These are phyloP conservation scores for Piscicola geometra DNA, from an alignment of 2,888 invertebrate species.

Conservation along the genomic window DNA sequence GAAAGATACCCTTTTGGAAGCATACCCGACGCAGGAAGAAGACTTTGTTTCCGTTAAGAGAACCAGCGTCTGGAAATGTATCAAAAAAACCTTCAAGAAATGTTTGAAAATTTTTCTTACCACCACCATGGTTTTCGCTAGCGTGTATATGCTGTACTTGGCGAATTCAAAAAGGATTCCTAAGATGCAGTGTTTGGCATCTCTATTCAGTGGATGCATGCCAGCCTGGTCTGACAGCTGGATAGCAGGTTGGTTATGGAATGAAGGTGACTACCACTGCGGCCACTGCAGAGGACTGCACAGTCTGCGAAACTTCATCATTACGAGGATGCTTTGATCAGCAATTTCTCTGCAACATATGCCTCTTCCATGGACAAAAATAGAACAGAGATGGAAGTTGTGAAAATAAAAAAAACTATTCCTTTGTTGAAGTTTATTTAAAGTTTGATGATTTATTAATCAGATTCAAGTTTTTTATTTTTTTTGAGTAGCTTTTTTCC, in stretches of 20 bases:
- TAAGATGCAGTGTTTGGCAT: not conserved
- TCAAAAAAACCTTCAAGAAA: not conserved
- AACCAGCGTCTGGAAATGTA: not conserved
- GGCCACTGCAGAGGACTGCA: slow-evolving; percentile 12
- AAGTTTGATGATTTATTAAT: not conserved
- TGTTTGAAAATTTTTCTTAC: not conserved
- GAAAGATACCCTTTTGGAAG: not conserved
- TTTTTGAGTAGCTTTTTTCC: slow-evolving; percentile 29
- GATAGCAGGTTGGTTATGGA: slow-evolving; percentile 2
- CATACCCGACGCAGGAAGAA: too few relatives aligned
- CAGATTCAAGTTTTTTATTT: not conserved
- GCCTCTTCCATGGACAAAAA: slow-evolving; percentile 14
- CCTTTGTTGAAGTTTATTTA: slow-evolving; percentile 5
- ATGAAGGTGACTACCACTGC: slow-evolving; percentile 2
- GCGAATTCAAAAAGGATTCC: not conserved
- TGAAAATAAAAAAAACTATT: not conserved
- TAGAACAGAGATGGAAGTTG: not conserved
- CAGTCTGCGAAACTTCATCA: slow-evolving; percentile 1
- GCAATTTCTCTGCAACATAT: not conserved
- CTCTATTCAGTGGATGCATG: slow-evolving; percentile 25
- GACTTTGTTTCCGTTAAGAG: too few relatives aligned
- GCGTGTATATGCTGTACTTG: not conserved
- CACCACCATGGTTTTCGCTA: not conserved
- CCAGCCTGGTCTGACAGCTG: not conserved
- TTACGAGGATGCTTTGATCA: slow-evolving; percentile 6